These are phyloP conservation scores for Syndactyla subalaris DNA, from an alignment of 2,797 vertebrate genomes.

Conservation along the genomic window DNA sequence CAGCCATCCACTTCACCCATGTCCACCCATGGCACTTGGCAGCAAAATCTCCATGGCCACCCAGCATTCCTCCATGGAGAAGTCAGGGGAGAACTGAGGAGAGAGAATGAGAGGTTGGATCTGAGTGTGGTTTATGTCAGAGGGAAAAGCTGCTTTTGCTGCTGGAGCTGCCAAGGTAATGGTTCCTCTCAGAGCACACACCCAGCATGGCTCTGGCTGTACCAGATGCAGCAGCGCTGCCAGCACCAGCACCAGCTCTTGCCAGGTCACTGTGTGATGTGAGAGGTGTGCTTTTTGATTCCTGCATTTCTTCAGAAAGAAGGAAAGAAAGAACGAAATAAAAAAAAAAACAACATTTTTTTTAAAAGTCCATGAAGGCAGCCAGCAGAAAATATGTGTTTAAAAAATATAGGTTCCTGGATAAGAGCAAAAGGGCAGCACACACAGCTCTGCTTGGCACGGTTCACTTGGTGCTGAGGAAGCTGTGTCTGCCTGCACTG, in stretches of 20 bases:
- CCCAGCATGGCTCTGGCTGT: background rate
- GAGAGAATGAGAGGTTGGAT: background rate
- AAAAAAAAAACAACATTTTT: background rate
- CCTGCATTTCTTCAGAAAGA: background rate
- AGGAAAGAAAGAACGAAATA: background rate
- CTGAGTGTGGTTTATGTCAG: background rate
- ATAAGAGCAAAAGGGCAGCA: background rate
- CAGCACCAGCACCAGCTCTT: background rate
- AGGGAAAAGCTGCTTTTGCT: background rate
- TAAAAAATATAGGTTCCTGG: background rate
- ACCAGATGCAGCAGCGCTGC: background rate
- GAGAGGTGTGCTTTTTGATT: background rate
- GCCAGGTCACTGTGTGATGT: background rate
- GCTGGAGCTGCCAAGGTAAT: background rate
- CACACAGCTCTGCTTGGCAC: background rate
- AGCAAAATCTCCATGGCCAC: background rate
- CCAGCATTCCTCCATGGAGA: background rate
- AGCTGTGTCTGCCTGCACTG: background rate
- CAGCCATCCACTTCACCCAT: background rate
- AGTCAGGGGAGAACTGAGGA: fast-evolving
- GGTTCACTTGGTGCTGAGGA: background rate
- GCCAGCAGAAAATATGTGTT: background rate
- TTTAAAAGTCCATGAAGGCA: background rate
- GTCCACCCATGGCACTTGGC: fast-evolving
- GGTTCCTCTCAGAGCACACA: background rate